Conservation (phyloP, 2,113 vertebrate genomes). For the Dinomys branickii region DNA sequence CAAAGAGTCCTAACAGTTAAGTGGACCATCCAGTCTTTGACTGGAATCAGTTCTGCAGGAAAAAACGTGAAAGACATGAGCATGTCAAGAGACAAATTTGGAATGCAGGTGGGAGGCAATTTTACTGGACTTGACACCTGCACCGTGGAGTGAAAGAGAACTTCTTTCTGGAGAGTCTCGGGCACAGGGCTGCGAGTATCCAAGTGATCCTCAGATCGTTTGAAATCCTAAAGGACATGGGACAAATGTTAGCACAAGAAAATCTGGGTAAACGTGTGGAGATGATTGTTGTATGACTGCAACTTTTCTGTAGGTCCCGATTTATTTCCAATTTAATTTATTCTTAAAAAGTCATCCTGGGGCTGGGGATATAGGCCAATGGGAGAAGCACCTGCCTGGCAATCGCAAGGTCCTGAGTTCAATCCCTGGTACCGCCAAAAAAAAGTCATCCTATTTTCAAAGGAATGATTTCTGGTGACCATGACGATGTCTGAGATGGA, state of each 20-base stretch:
- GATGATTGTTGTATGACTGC: background rate
- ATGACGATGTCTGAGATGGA: background rate
- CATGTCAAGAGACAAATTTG: background rate
- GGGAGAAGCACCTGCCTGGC: too few relatives aligned
- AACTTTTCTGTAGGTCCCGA: background rate
- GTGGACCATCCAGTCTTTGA: background rate
- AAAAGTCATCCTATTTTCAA: background rate
- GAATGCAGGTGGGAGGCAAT: background rate
- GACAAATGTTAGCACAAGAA: background rate
- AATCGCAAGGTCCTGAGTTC: too few relatives aligned
- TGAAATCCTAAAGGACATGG: background rate
- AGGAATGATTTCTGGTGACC: slow-evolving; percentile 1
- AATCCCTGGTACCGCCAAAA: too few relatives aligned
- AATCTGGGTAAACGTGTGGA: background rate
- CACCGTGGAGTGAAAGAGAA: background rate
- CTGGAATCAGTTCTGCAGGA: slow-evolving; percentile 1
- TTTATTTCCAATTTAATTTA: background rate
- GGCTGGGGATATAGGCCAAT: too few relatives aligned
- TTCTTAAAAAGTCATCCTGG: background rate
- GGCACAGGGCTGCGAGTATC: background rate
- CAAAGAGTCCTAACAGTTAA: background rate
- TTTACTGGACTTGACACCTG: background rate
- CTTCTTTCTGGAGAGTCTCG: background rate
- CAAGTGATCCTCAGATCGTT: background rate
- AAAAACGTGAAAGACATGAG: background rate